phyloP scores from a whole-genome alignment of 2,113 vertebrate genomes.

The Petaurus breviceps region DNA sequence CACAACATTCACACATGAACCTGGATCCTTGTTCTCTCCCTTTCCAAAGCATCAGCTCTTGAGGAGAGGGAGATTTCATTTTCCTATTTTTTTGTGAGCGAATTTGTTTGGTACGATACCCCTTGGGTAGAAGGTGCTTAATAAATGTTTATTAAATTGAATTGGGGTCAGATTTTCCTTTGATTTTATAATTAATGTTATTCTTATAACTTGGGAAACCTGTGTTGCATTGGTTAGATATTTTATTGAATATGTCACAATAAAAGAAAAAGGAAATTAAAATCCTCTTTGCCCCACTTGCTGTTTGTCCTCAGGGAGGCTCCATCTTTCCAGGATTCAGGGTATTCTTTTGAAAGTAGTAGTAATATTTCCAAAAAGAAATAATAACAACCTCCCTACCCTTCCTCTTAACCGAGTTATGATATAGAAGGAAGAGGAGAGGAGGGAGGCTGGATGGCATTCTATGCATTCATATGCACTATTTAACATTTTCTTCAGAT shows the following conservation, averaged over 20 bases:
- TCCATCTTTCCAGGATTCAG: fast-evolving
- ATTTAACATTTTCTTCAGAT: not conserved
- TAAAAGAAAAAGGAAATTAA: not conserved
- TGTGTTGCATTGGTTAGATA: not conserved
- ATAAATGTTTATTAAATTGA: not conserved
- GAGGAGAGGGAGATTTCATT: not conserved
- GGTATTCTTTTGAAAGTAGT: not conserved
- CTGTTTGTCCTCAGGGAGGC: fast-evolving
- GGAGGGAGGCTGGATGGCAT: not conserved
- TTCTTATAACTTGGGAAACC: not conserved
- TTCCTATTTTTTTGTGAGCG: not conserved
- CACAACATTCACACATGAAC: not conserved
- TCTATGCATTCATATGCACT: not conserved
- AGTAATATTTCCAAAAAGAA: not conserved
- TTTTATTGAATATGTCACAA: not conserved
- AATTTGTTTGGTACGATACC: not conserved
- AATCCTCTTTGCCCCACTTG: not conserved
- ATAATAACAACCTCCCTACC: not conserved
- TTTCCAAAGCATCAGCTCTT: not conserved
- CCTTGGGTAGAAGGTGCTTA: not conserved
- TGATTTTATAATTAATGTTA: not conserved
- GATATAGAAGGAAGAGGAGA: not conserved
- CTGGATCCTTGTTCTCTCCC: not conserved
- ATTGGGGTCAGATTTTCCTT: not conserved
- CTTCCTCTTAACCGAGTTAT: not conserved